phyloP scores from a whole-genome alignment of 2,888 invertebrate genomes.

The Philhelius pedissequus region DNA sequence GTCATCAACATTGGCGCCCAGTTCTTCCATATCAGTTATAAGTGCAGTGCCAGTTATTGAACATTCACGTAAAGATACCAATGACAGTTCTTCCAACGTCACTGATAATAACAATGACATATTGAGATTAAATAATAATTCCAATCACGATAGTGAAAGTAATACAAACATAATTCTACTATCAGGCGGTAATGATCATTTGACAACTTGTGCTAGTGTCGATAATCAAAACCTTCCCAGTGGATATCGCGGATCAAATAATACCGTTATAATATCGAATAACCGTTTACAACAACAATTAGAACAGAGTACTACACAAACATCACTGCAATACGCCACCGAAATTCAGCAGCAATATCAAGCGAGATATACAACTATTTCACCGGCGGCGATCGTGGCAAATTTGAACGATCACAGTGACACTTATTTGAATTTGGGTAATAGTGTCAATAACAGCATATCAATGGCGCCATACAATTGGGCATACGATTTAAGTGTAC shows the following conservation, averaged over 20 bases:
- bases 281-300: conserved; percentile 70
- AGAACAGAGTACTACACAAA: conserved; percentile 68
- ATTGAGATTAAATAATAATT: conserved; percentile 61
- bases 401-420: conserved; percentile 67
- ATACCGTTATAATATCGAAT: conserved; percentile 77
- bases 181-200: conserved; percentile 44
- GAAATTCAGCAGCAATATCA: conserved; percentile 53
- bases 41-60: conserved; percentile 66
- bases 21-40: conserved; percentile 53
- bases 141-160: conserved; percentile 56
- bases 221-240: conserved; percentile 70
- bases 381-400: conserved; percentile 58
- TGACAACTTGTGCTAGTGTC: conserved; percentile 5
- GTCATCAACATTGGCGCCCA: conserved; percentile 25
- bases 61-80: conserved; percentile 61
- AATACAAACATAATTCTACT: conserved; percentile 60
- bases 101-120: conserved; percentile 42
- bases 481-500: conserved; percentile 72
- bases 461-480: conserved; percentile 71
- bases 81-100: conserved; percentile 50
- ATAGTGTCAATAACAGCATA: conserved; percentile 71
- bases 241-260: conserved; percentile 77
- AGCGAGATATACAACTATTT: conserved; percentile 41
- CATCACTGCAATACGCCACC: conserved; percentile 28
- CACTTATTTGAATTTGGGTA: conserved; percentile 71